These are phyloP conservation scores for Ceyx cyanopectus DNA, from an alignment of 2,113 vertebrate genomes.

Conservation along the genomic window DNA sequence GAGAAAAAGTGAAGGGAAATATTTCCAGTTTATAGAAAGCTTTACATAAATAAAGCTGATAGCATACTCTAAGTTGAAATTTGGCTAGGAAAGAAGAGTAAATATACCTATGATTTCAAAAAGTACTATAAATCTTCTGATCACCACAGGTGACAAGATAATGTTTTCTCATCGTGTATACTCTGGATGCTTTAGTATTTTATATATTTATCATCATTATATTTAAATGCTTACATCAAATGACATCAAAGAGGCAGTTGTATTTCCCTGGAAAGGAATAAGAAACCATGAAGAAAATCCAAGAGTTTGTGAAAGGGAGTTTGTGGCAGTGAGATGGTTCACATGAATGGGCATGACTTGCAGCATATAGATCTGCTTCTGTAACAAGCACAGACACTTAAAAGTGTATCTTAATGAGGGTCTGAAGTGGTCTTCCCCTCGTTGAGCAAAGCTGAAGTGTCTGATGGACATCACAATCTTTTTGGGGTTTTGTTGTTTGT, in stretches of 20 bases:
- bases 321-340: not conserved
- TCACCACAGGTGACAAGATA: not conserved
- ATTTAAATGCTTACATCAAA: not conserved
- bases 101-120: not conserved
- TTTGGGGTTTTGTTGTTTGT: no score
- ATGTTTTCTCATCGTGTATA: not conserved
- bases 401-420: not conserved
- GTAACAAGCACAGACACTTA: not conserved
- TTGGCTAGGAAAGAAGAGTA: not conserved
- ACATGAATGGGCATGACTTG: not conserved
- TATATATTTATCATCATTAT: not conserved
- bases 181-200: not conserved
- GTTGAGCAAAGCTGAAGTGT: not conserved
- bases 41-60: not conserved
- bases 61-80: not conserved
- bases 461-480: not conserved
- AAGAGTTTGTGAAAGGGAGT: not conserved
- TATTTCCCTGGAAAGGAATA: not conserved
- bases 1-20: not conserved
- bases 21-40: not conserved
- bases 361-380: not conserved
- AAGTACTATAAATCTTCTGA: not conserved
- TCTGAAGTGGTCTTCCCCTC: not conserved
- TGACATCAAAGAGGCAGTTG: not conserved
- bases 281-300: not conserved